These are phyloP conservation scores for Siniperca scherzeri DNA, from an alignment of 2,797 vertebrate species.

Conservation along the genomic window DNA sequence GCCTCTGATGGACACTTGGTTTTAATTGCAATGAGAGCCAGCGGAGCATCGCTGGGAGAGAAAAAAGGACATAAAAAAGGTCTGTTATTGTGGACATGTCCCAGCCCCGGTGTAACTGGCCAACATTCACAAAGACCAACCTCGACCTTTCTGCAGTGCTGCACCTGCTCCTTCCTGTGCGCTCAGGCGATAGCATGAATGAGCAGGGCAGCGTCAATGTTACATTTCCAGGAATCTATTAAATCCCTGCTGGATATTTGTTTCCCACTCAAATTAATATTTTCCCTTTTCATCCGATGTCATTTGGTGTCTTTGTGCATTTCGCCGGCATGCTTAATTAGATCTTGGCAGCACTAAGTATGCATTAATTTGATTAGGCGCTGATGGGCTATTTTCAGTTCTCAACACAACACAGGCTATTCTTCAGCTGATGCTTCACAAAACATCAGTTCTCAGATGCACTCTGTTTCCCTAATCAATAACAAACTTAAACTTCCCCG, in stretches of 20 bases:
- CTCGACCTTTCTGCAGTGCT: slow-evolving; percentile 73
- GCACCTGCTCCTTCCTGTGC: slow-evolving; percentile 74
- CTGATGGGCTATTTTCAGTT: slow-evolving; percentile 72
- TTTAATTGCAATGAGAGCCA: slow-evolving; percentile 92
- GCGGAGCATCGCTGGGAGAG: slow-evolving; percentile 78
- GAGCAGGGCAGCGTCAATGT: slow-evolving; percentile 36
- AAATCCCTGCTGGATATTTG: slow-evolving; percentile 65
- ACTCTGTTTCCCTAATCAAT: slow-evolving; percentile 76
- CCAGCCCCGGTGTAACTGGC: slow-evolving; percentile 51
- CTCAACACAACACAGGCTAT: slow-evolving; percentile 56
- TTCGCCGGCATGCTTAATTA: slow-evolving; percentile 72
- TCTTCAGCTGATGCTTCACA: slow-evolving; percentile 57
- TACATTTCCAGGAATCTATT: slow-evolving; percentile 59
- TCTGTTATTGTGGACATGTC: slow-evolving; percentile 72
- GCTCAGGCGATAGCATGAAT: slow-evolving; percentile 46
- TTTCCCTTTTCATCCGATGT: slow-evolving; percentile 69
- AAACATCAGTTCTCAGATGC: slow-evolving; percentile 63
- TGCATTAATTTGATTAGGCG: slow-evolving; percentile 75
- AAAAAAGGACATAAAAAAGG: slow-evolving; percentile 72
- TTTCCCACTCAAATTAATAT: slow-evolving; percentile 67
- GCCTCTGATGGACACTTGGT: slow-evolving; percentile 95
- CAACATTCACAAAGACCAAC: slow-evolving; percentile 74
- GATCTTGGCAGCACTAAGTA: slow-evolving; percentile 68
- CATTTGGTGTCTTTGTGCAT: slow-evolving; percentile 69
- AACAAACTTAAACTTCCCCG: slow-evolving; percentile 66